Evolutionary conservation across 35 echinoderm and acorn worm species (phyloP).

Genomic region (Eucidaris tribuloides): DNA sequence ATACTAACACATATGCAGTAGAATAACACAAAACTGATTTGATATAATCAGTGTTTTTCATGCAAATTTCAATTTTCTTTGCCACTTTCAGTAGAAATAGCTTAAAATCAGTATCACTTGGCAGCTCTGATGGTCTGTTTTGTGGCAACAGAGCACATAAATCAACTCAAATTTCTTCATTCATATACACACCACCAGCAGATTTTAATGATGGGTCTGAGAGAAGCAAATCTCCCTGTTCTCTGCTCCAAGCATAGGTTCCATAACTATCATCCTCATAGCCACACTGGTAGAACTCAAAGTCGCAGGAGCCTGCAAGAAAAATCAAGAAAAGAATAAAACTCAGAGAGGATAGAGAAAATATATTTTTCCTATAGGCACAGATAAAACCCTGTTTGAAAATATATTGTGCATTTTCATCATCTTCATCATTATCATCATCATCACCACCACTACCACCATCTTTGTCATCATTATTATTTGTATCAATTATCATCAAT

Average conservation of each 20-base stretch:
- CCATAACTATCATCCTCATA: constrained; percentile 75
- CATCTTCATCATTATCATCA: no score
- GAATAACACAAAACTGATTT: no score
- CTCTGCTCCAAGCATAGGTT: constrained; percentile 35
- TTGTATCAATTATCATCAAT: neutral
- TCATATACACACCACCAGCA: neutral
- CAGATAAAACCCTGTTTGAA: no score
- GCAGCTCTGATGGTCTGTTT: no score
- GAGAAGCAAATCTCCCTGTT: neutral
- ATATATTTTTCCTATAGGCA: no score
- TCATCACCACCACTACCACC: neutral
- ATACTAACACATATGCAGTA: no score
- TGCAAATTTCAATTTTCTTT: no score
- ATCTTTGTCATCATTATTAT: neutral
- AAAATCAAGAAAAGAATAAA: neutral
- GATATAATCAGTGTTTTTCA: no score
- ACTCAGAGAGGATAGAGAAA: no score
- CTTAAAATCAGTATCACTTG: no score
- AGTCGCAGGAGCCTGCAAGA: constrained; percentile 80
- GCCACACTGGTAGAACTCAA: constrained; percentile 74
- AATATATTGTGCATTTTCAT: no score
- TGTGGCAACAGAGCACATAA: neutral
- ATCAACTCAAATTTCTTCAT: neutral
- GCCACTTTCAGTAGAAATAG: no score
- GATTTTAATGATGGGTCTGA: neutral